Percentiles rank a stretch among this genome's conserved stretches.
These are phyloP conservation scores for Neelides folsomi DNA, from an alignment of 2,888 invertebrate genomes.

Conservation along the genomic window DNA sequence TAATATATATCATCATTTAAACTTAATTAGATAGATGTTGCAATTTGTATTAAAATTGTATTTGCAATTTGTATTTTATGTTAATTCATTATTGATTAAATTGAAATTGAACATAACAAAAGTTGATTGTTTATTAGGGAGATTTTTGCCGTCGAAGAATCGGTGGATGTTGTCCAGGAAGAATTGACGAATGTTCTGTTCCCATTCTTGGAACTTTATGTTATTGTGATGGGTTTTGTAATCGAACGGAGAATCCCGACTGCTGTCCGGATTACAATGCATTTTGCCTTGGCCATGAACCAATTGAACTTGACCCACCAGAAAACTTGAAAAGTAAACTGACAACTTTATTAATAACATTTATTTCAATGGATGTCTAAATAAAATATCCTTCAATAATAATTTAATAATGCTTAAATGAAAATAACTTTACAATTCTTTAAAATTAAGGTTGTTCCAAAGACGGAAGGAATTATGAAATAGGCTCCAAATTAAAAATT, in stretches of 20 bases:
- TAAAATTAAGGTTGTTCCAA: slow-evolving; percentile 41
- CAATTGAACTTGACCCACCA: slow-evolving; percentile 26
- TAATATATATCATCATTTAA: too few relatives aligned
- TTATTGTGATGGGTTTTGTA: slow-evolving; percentile 90
- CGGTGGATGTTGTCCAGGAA: slow-evolving; percentile 53
- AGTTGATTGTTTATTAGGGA: too few relatives aligned
- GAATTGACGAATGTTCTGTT: slow-evolving; percentile 62
- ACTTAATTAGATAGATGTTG: too few relatives aligned
- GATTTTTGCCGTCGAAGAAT: slow-evolving; percentile 23
- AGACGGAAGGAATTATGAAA: slow-evolving; percentile 44
- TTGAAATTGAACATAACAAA: too few relatives aligned
- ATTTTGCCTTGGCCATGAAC: slow-evolving; percentile 49
- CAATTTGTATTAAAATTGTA: too few relatives aligned
- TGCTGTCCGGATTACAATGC: slow-evolving; percentile 85
- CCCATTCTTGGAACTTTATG: slow-evolving; percentile 72
- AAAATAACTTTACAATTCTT: too few relatives aligned
- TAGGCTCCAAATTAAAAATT: slow-evolving; percentile 44
- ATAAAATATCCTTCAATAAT: too few relatives aligned
- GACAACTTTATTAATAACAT: neutral
- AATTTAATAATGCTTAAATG: too few relatives aligned
- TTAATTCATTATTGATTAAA: too few relatives aligned
- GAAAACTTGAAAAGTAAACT: slow-evolving; percentile 5
- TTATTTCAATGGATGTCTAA: too few relatives aligned
- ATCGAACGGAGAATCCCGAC: slow-evolving; percentile 56
- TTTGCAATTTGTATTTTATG: too few relatives aligned